phyloP scores from a whole-genome alignment of 2,113 vertebrate species.

The Lipophrys pholis region DNA sequence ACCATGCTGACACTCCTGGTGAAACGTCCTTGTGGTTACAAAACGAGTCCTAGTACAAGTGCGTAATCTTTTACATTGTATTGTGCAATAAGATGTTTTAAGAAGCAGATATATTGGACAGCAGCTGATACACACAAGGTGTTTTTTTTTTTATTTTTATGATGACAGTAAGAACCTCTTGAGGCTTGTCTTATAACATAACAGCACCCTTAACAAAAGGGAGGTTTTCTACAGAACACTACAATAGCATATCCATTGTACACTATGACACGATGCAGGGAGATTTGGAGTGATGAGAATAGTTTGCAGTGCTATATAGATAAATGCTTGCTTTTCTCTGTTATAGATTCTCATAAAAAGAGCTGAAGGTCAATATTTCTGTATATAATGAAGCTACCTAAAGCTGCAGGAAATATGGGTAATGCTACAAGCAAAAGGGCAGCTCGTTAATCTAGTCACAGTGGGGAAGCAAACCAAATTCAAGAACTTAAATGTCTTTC shows the following conservation, averaged over 20 bases:
- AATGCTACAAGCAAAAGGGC: conserved; percentile 83
- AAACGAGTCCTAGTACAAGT: no score
- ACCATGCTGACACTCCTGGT: no score
- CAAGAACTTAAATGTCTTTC: conserved; percentile 75
- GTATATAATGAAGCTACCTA: conserved; percentile 85
- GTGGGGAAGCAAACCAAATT: conserved; percentile 73
- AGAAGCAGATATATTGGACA: no score
- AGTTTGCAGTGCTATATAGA: conserved; percentile 78
- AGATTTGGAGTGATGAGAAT: conserved; percentile 73
- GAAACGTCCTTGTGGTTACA: no score
- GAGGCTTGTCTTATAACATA: no score
- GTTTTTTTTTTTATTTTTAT: no score
- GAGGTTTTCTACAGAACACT: not conserved
- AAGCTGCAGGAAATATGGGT: conserved; percentile 83
- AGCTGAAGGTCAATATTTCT: conserved; percentile 86
- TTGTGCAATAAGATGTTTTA: no score
- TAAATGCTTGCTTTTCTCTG: conserved; percentile 84
- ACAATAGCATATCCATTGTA: not conserved
- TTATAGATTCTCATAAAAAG: conserved; percentile 86
- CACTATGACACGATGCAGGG: conserved; percentile 4
- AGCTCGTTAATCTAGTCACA: conserved; percentile 85
- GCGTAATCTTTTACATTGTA: no score
- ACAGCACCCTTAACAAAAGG: no score
- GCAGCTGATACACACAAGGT: no score
- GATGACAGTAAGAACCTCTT: no score